Evolutionary conservation across 2,797 vertebrate genomes (phyloP), one percentile per base, ranked within the genome.

Genomic region (Gouania willdenowi): DNA sequence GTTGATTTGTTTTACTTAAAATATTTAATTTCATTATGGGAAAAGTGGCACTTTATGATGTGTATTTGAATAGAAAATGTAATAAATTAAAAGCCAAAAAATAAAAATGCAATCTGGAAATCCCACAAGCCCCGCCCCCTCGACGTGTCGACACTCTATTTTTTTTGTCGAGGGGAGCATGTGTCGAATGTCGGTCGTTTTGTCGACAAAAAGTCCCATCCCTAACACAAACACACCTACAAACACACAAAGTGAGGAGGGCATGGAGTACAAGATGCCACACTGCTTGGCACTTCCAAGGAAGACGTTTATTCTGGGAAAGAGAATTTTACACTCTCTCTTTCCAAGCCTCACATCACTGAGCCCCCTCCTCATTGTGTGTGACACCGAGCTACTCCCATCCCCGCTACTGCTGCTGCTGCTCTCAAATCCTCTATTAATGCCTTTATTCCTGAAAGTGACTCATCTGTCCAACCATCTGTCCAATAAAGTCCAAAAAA

Each of bases 241-340:
- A 7, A 21, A 49, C n/a, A 42, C 32, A 43, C 38, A 34, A 12
- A 6, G 41, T 22, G 45, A 52, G 39, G 10, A 2, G 20, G 41
- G 36, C 41, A 21, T 13, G 29, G 20, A 39, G 44, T 39, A 46
- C 35, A 26, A 39, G 59, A 66, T 37, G 51, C 63, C 38, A 21
- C 6, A 7, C 10, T 41, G 45, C 63, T 38, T 42, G 66, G 55
- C 26, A 55, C 62, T 47, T 67, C 25, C 47, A 55, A 24, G 24
- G 35, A 66, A 44, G 20, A 34, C 32, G 64, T 73, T 81, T 83
- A 77, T 72, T 82, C 62, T 74, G 47, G 72, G 81, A 71, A 45
- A 27, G 48, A 70, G 66, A 81, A 82, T 71, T 62, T 71, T 78
- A 50, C 38, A 57, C 69, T 59, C 41, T 16, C 28, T 54, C 48